A percentile compares a stretch with the other conserved stretches of the same genome.
phyloP scores from a whole-genome alignment of 2,113 vertebrate species.

The Tonatia bakeri region DNA sequence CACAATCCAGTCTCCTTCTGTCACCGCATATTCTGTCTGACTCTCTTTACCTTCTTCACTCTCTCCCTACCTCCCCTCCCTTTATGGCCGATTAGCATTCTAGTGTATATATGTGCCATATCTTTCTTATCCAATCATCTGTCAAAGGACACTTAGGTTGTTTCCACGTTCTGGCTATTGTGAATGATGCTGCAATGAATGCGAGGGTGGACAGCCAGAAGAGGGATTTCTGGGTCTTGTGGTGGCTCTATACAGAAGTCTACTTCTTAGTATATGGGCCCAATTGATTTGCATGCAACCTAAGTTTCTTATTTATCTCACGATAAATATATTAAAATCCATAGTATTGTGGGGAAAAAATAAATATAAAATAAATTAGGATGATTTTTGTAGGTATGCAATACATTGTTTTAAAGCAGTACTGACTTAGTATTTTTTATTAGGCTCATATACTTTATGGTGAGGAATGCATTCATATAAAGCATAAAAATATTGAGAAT shows the following conservation, averaged over 20 bases:
- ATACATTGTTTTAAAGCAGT: not conserved
- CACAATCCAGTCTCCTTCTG: not conserved
- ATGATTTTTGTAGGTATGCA: not conserved
- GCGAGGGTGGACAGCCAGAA: not conserved
- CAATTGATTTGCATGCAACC: not conserved
- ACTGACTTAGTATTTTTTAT: not conserved
- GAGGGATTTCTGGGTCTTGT: not conserved
- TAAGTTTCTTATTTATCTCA: not conserved
- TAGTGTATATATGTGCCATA: not conserved
- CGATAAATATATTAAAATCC: not conserved
- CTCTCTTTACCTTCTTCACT: not conserved
- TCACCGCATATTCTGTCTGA: not conserved
- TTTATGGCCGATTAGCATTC: not conserved
- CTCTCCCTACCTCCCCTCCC: not conserved
- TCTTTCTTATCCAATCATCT: no score
- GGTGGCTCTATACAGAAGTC: not conserved
- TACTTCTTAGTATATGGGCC: not conserved
- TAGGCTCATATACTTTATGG: not conserved
- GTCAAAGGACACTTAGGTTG: no score
- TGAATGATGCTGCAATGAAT: not conserved
- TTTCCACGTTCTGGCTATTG: no score
- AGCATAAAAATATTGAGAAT: not conserved
- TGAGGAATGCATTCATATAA: not conserved
- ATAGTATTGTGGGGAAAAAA: not conserved
- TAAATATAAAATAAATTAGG: not conserved